Percentiles rank a stretch among this genome's conserved stretches.
Conservation (phyloP, 2,888 invertebrate species). For the Stomorhina lunata region DNA sequence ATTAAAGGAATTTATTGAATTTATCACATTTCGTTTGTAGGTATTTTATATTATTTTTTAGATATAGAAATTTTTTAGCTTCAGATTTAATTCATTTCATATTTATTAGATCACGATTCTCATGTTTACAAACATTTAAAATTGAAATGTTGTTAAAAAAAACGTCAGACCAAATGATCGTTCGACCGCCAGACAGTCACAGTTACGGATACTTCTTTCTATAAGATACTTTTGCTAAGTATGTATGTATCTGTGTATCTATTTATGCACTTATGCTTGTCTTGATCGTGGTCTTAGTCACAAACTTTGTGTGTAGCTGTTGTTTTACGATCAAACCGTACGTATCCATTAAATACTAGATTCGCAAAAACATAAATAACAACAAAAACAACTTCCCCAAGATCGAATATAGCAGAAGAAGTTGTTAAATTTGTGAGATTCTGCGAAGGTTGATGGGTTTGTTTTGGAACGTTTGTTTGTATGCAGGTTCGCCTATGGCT, state of each 20-base stretch:
- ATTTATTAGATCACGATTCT: slow-evolving; percentile 77
- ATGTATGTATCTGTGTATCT: background rate
- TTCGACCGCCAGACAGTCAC: no score
- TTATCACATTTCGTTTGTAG: background rate
- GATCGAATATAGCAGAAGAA: slow-evolving; percentile 19
- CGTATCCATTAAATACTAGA: slow-evolving; percentile 48
- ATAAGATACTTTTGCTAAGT: slow-evolving; percentile 24
- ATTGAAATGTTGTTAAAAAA: slow-evolving; percentile 18
- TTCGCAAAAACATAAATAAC: slow-evolving; percentile 36
- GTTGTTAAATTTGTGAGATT: slow-evolving; percentile 62
- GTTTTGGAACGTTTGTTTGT: slow-evolving; percentile 36
- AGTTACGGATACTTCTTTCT: slow-evolving; percentile 36
- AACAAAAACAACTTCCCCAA: background rate
- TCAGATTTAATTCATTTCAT: slow-evolving; percentile 45
- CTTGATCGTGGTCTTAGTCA: slow-evolving; percentile 10
- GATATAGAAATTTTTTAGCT: slow-evolving; percentile 32
- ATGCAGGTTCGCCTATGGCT: slow-evolving; percentile 14
- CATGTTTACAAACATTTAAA: slow-evolving; percentile 73
- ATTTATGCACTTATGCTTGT: background rate
- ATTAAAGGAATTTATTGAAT: no score
- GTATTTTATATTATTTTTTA: background rate
- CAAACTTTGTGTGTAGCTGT: slow-evolving; percentile 26
- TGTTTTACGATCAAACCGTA: slow-evolving; percentile 55
- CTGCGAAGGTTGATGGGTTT: slow-evolving; percentile 66
- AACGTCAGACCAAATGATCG: background rate